Evolutionary conservation across 2,797 vertebrate species (phyloP).

Genomic region (Tinamus major): DNA sequence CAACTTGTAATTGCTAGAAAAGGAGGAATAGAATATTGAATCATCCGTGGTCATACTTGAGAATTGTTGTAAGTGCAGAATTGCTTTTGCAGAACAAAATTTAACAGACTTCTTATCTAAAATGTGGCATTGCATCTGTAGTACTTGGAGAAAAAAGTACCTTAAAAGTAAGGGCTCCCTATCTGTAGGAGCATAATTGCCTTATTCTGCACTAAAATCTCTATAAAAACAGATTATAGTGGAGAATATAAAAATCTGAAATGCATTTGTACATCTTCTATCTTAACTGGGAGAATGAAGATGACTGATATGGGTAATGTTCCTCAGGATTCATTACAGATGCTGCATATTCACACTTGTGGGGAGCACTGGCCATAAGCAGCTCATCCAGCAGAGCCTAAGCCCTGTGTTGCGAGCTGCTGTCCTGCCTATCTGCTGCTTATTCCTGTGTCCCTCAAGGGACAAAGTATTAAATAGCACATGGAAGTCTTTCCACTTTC

Average conservation of each 20-base stretch:
- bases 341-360: not conserved
- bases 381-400: not conserved
- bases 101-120: not conserved
- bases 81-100: conserved; percentile 29
- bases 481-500: not conserved
- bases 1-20: conserved; percentile 38
- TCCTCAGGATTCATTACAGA: not conserved
- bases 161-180: not conserved
- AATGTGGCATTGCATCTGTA: not conserved
- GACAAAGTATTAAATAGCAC: not conserved
- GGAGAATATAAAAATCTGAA: not conserved
- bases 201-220: not conserved
- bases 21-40: conserved; percentile 3
- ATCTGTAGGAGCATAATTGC: not conserved
- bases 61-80: conserved; percentile 20
- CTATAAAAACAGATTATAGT: not conserved
- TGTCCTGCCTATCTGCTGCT: not conserved
- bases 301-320: not conserved
- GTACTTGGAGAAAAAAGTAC: not conserved
- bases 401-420: not conserved
- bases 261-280: not conserved
- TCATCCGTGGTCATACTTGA: not conserved
- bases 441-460: not conserved
- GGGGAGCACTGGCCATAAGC: not conserved
- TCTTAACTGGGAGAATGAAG: not conserved